Percentiles rank a stretch among this genome's conserved stretches.
phyloP scores from a whole-genome alignment of 2,797 vertebrate species.

The Chanos chanos region DNA sequence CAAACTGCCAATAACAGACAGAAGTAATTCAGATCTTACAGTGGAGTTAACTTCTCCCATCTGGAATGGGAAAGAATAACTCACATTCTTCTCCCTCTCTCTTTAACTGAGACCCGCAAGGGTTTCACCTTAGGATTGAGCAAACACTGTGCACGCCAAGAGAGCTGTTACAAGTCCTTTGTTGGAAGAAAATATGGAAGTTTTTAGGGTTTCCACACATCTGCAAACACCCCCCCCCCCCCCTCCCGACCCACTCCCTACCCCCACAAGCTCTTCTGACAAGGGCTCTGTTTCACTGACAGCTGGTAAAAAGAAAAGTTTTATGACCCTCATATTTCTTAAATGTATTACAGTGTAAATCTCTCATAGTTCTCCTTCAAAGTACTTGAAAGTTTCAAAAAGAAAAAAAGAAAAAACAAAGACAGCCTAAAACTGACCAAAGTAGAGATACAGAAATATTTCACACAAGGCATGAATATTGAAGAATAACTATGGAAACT shows the following conservation, averaged over 20 bases:
- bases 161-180: conserved; percentile 35
- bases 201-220: conserved; percentile 29
- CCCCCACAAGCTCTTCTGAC: conserved; percentile 5
- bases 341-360: background rate
- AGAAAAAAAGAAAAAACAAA: background rate
- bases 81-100: conserved; percentile 35
- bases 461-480: too few relatives aligned
- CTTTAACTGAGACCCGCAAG: conserved; percentile 43
- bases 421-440: too few relatives aligned
- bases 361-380: conserved; percentile 4
- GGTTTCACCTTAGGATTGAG: conserved; percentile 44
- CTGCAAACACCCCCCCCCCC: conserved; percentile 34
- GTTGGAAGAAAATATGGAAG: conserved; percentile 45
- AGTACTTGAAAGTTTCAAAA: background rate
- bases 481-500: too few relatives aligned
- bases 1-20: conserved; percentile 46
- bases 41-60: conserved; percentile 55
- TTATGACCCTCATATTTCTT: conserved; percentile 20
- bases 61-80: conserved; percentile 53
- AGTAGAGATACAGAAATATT: too few relatives aligned
- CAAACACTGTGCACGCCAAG: conserved; percentile 46
- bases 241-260: too few relatives aligned
- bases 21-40: conserved; percentile 38
- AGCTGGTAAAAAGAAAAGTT: conserved; percentile 20
- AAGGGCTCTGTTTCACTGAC: conserved; percentile 17